Percentiles rank a stretch among this genome's conserved stretches.
Evolutionary conservation across 2,888 invertebrate genomes (phyloP).

Genomic region (Acleris holmiana): DNA sequence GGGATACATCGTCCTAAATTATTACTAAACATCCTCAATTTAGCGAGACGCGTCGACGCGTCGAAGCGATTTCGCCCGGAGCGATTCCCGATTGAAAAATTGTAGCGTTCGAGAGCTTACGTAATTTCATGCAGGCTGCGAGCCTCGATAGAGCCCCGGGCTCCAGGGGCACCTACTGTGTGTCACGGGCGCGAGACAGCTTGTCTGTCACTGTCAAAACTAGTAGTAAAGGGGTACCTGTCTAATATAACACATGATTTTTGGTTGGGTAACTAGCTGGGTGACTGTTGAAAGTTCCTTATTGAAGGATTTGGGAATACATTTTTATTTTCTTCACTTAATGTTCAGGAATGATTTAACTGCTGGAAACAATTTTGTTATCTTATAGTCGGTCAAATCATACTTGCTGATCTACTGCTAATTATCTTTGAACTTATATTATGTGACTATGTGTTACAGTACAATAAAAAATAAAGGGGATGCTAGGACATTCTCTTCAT

Average conservation of each 20-base stretch:
- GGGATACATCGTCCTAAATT: conserved; percentile 55
- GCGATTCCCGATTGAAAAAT: conserved; percentile 78
- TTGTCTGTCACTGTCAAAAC: conserved; percentile 24
- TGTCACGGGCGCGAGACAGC: conserved; percentile 31
- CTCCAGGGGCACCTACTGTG: conserved; percentile 41
- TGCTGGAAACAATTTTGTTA: no score
- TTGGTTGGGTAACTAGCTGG: background rate
- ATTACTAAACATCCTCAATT: conserved; percentile 69
- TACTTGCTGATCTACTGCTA: no score
- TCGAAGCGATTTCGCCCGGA: conserved; percentile 58
- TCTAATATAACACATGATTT: background rate
- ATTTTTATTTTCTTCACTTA: no score
- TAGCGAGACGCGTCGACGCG: conserved; percentile 49
- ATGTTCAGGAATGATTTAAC: no score
- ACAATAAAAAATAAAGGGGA: no score
- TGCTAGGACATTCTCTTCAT: no score
- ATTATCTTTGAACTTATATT: no score
- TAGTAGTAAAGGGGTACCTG: conserved; percentile 7
- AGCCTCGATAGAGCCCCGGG: conserved; percentile 50
- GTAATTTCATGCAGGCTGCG: conserved; percentile 68
- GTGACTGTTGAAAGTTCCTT: background rate
- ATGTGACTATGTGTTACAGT: no score
- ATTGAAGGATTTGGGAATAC: no score
- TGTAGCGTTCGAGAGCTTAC: conserved; percentile 64
- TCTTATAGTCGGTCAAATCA: no score